Conservation (phyloP, 53 echinoderm and acorn worm species). For the Echinarachnius parma region DNA sequence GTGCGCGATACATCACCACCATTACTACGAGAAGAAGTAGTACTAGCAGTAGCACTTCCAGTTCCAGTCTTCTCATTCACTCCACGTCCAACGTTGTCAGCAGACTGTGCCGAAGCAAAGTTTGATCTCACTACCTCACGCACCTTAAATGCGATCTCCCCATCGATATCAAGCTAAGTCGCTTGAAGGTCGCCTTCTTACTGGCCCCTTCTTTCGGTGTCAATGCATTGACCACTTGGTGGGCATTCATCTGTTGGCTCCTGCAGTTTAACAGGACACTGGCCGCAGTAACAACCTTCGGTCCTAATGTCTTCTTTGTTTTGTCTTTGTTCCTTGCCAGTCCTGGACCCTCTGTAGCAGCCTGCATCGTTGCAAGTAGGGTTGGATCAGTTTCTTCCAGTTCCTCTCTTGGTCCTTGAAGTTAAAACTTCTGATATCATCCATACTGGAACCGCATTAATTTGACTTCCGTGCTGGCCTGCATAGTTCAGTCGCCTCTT, state of each 20-base stretch:
- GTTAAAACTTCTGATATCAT: background rate
- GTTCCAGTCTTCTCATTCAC: too few relatives aligned
- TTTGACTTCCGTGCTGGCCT: background rate
- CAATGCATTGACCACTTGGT: conserved; percentile 42
- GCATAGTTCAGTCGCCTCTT: background rate
- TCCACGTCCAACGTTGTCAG: too few relatives aligned
- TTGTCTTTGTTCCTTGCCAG: conserved; percentile 21
- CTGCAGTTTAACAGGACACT: conserved; percentile 47
- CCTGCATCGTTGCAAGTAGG: background rate
- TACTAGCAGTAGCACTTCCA: too few relatives aligned
- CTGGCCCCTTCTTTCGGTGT: conserved; percentile 35
- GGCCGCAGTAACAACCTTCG: conserved; percentile 39
- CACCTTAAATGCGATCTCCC: too few relatives aligned
- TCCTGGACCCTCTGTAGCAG: background rate
- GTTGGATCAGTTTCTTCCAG: background rate
- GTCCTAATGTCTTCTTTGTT: conserved; percentile 4
- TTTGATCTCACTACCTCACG: too few relatives aligned
- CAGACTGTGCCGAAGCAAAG: too few relatives aligned
- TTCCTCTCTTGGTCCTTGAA: conserved; percentile 6
- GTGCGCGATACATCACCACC: too few relatives aligned
- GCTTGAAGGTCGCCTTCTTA: conserved; percentile 17
- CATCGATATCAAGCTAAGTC: too few relatives aligned
- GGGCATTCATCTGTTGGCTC: conserved; percentile 43
- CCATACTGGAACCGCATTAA: background rate
- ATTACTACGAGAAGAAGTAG: too few relatives aligned